Percentiles rank a stretch among this genome's conserved stretches.
phyloP scores from a whole-genome alignment of 2,888 invertebrate species.

The Thereva unica region DNA sequence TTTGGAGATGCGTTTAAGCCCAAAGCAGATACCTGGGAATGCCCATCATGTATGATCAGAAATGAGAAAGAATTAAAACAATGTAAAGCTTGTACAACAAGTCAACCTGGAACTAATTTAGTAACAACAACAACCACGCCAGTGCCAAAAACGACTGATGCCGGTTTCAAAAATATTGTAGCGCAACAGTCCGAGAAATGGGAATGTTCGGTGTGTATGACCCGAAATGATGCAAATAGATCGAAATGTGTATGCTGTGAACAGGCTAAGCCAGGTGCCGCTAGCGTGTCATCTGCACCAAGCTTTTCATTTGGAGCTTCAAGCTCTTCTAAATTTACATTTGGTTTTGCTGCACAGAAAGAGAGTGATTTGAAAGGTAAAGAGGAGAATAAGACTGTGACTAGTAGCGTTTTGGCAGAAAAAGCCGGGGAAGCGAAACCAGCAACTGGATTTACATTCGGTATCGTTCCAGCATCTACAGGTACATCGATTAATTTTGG shows the following conservation, averaged over 20 bases:
- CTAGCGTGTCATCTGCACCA: conserved; percentile 42
- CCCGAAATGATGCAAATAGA: conserved; percentile 60
- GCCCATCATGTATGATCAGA: conserved; percentile 62
- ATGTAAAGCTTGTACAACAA: conserved; percentile 63
- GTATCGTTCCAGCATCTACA: conserved; percentile 4
- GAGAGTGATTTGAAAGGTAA: conserved; percentile 44
- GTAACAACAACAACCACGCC: conserved; percentile 30
- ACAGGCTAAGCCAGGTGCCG: conserved; percentile 59
- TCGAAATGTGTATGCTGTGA: conserved; percentile 65
- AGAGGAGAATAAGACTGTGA: conserved; percentile 36
- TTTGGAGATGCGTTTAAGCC: conserved; percentile 61
- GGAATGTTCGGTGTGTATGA: conserved; percentile 67
- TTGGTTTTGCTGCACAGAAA: conserved; percentile 52
- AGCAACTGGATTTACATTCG: conserved; percentile 10
- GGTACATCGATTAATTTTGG: conserved; percentile 28
- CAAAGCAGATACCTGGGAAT: conserved; percentile 64
- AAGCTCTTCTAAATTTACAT: conserved; percentile 50
- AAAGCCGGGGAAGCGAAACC: not conserved
- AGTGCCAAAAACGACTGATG: conserved; percentile 43
- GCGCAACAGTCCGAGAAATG: conserved; percentile 58
- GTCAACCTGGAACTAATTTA: conserved; percentile 54
- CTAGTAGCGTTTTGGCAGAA: conserved; percentile 37
- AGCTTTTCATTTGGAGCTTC: conserved; percentile 52
- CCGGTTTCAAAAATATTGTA: conserved; percentile 54
- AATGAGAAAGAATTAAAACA: conserved; percentile 58